Base-by-base conservation (phyloP, 2,888 invertebrate genomes). In the Drosophila pegasa region DNA sequence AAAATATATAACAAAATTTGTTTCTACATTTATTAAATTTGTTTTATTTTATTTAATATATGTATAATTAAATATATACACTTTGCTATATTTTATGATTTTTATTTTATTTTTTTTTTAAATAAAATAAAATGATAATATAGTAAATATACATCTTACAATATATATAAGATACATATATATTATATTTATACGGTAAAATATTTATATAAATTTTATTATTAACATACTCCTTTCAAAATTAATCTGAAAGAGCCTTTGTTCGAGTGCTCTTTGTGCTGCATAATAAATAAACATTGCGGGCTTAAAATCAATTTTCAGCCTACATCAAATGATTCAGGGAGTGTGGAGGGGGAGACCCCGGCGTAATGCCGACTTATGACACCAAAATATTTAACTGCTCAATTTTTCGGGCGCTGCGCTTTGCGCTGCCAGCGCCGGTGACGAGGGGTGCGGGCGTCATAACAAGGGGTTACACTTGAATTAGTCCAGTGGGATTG, bases 401-500 rank as follows among this genome's bases (percentile, higher is more conserved):
- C 88, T 89, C 87, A 89, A 89, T 90, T 91, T 45, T 90, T 84
- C 78, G 71, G 76, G 69, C 79, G 72, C 75, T 72, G 80, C 71
- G 80, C 75, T 71, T 79, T 69, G 45, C 54, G 43, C 51, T 54
- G 77, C 45, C 41, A 14, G 33, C 10, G 51, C 41, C n/a, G 33
- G 33, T 12, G 22, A 22, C 10, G 45, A 29, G 37, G 47, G 58
- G 22, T 50, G 64, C 20, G 31, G 48, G 37, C 65, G 68, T 75
- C 76, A 79, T 79, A 81, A 86, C 87, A 87, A 84, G 79, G 84
- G 77, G 81, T 77, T 77, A 78, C 75, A 83, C 72, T 77, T 65
- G 89, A 90, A 91, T 91, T 90, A 91, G 90, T 90, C 91, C 91
- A 80, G 87, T 88, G 92, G 91, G 91, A 92, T 86, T 90, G 75